These are phyloP conservation scores for Cebus imitator DNA, from an alignment of 2,113 vertebrate genomes.

Conservation along the genomic window DNA sequence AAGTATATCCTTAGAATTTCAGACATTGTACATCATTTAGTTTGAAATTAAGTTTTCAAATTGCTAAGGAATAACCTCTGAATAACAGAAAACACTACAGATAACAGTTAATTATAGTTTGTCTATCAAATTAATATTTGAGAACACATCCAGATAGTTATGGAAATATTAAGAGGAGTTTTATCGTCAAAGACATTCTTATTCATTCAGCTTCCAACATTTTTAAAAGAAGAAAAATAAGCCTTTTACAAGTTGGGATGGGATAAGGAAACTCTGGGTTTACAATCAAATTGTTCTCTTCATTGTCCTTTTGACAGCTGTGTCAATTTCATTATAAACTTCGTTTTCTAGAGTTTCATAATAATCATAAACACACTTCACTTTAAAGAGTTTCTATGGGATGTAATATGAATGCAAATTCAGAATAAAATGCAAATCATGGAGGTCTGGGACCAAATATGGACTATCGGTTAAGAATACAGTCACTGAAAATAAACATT, in stretches of 20 bases:
- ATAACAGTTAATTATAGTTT: slow-evolving; percentile 66
- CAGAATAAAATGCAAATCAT: neutral
- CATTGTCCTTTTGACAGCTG: slow-evolving; percentile 10
- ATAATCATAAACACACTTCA: slow-evolving; percentile 51
- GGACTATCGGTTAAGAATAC: slow-evolving; percentile 61
- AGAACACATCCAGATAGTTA: slow-evolving; percentile 51
- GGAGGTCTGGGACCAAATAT: slow-evolving; percentile 51
- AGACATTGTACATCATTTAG: slow-evolving; percentile 29
- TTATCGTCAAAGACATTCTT: slow-evolving; percentile 52
- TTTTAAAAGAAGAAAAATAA: slow-evolving; percentile 37
- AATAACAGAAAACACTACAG: slow-evolving; percentile 61
- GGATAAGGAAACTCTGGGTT: slow-evolving; percentile 17
- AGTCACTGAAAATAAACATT: slow-evolving; percentile 41
- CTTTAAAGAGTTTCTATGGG: slow-evolving; percentile 48
- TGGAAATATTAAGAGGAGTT: slow-evolving; percentile 24
- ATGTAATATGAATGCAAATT: neutral
- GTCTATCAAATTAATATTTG: slow-evolving; percentile 65
- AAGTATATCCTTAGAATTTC: neutral
- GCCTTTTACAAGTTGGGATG: slow-evolving; percentile 33
- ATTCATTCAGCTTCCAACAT: slow-evolving; percentile 25
- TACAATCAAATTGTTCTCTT: slow-evolving; percentile 16
- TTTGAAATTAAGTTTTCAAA: slow-evolving; percentile 72
- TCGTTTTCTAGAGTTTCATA: slow-evolving; percentile 58
- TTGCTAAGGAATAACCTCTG: slow-evolving; percentile 53
- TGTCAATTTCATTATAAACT: slow-evolving; percentile 42